A percentile compares a stretch with the other conserved stretches of the same genome.
Evolutionary conservation across 2,797 vertebrate species (phyloP).

Genomic region (Pygocentrus nattereri): DNA sequence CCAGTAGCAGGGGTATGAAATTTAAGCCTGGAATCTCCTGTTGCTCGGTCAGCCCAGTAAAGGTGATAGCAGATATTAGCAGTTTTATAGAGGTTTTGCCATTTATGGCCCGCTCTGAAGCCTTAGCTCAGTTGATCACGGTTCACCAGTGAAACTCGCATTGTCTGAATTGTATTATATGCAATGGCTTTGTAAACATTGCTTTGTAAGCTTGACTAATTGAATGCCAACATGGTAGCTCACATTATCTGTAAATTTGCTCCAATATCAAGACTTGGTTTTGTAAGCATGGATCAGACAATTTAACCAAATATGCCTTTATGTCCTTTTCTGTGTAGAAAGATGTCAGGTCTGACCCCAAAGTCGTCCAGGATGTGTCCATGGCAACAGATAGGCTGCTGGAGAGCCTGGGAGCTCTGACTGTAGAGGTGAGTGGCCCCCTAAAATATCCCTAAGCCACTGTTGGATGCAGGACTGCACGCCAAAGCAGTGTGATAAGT

Average conservation of each 20-base stretch:
- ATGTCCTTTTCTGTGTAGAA: constrained; percentile 76
- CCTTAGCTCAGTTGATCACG: no score
- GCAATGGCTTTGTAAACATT: background rate
- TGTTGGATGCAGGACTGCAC: constrained; percentile 4
- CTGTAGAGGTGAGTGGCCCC: constrained; percentile 85
- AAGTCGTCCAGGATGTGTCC: constrained; percentile 81
- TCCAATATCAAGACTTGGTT: background rate
- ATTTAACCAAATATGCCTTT: background rate
- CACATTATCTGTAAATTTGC: background rate
- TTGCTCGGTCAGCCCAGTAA: no score
- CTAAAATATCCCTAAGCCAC: constrained; percentile 45
- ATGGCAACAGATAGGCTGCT: constrained; percentile 84
- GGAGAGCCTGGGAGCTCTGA: constrained; percentile 84
- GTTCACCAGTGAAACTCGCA: no score
- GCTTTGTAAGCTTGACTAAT: background rate
- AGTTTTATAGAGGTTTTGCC: no score
- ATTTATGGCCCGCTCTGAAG: no score
- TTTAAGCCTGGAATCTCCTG: no score
- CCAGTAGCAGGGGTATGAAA: no score
- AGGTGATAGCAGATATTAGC: no score
- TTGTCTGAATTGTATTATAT: no score
- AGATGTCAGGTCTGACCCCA: constrained; percentile 82
- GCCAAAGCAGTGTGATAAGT: constrained; percentile 3
- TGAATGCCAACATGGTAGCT: background rate
- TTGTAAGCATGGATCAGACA: background rate